Evolutionary conservation across 2,113 vertebrate species (phyloP).

Genomic region (Semnornis frantzii): DNA sequence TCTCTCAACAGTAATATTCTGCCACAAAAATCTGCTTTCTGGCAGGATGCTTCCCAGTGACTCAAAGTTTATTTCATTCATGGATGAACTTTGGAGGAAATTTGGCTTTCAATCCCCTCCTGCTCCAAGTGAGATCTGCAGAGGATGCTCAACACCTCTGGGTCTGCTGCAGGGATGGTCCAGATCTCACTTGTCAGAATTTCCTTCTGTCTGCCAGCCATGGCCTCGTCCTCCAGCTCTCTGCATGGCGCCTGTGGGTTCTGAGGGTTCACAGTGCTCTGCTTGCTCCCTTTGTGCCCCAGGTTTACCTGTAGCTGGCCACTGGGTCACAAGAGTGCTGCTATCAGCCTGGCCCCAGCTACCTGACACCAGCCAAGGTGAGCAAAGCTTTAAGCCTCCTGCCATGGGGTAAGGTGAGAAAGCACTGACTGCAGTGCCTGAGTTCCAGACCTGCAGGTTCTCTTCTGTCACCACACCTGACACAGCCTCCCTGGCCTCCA

Average conservation of each 20-base stretch:
- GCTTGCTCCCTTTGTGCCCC: neutral
- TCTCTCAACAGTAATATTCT: neutral
- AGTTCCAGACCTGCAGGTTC: neutral
- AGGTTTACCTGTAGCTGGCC: neutral
- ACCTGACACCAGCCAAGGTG: neutral
- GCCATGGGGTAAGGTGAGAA: neutral
- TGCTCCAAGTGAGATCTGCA: neutral
- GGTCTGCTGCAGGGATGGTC: neutral
- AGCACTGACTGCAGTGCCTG: neutral
- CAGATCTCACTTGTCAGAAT: neutral
- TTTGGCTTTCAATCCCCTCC: neutral
- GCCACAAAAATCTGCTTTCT: neutral
- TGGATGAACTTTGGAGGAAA: neutral
- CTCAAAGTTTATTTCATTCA: neutral
- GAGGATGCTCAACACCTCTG: neutral
- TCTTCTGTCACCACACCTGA: neutral
- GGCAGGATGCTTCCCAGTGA: neutral
- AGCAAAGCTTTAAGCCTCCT: neutral
- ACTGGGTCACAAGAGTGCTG: neutral
- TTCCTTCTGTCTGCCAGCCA: neutral
- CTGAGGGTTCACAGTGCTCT: neutral
- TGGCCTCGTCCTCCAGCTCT: neutral
- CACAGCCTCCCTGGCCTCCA: neutral
- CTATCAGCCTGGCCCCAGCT: neutral
- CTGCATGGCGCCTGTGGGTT: neutral